These are phyloP conservation scores for Alces alces DNA, from an alignment of 2,113 vertebrate genomes.

Conservation along the genomic window DNA sequence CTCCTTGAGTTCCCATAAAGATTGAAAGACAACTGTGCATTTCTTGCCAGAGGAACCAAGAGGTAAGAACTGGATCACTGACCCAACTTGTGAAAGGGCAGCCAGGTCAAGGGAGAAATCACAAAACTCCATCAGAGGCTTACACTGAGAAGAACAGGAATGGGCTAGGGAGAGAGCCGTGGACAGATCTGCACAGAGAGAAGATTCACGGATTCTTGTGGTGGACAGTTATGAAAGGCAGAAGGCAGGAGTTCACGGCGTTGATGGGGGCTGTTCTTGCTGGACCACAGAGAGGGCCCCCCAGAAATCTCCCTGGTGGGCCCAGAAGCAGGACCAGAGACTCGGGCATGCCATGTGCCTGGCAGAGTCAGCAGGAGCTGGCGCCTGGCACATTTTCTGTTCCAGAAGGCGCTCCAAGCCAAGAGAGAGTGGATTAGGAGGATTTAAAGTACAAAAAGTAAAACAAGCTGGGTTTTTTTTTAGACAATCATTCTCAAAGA, in stretches of 20 bases:
- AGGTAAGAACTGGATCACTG: not conserved
- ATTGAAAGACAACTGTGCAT: accelerated
- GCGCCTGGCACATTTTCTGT: constrained; percentile 70
- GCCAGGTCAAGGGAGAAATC: not conserved
- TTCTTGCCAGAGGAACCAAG: not conserved
- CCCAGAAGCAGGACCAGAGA: not conserved
- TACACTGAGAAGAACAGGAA: accelerated
- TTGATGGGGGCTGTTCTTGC: not conserved
- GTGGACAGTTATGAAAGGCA: not conserved
- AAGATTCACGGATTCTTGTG: not conserved
- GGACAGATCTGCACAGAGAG: not conserved
- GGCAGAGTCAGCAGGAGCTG: constrained; percentile 60
- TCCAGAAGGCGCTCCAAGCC: constrained; percentile 55
- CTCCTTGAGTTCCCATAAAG: not conserved
- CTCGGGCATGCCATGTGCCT: constrained; percentile 65
- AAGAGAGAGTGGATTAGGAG: constrained; percentile 68
- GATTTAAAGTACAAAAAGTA: constrained; percentile 66
- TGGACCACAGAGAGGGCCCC: constrained; percentile 5
- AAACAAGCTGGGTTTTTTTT: constrained; percentile 39
- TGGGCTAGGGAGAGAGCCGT: no score
- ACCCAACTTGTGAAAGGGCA: not conserved
- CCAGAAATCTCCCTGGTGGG: not conserved
- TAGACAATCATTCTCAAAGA: constrained; percentile 49
- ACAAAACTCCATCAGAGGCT: not conserved
- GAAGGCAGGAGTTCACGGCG: not conserved